A percentile compares a stretch with the other conserved stretches of the same genome.
phyloP scores from a whole-genome alignment of 2,888 invertebrate genomes.

The Dinocampus coccinellae region DNA sequence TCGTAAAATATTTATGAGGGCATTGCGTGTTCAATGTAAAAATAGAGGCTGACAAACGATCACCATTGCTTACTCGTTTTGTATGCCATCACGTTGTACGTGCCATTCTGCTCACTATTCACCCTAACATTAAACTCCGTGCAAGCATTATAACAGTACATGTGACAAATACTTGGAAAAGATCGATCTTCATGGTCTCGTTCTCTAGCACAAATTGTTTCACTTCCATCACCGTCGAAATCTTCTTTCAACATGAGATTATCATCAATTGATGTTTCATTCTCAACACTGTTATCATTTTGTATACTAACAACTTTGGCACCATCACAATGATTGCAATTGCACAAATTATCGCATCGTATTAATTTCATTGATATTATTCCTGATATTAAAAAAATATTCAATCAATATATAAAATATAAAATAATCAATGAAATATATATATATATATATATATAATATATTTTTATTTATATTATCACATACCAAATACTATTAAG shows the following conservation, averaged over 20 bases:
- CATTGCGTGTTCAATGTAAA: slow-evolving; percentile 11
- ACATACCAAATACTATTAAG: slow-evolving; percentile 16
- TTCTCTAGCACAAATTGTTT: slow-evolving; percentile 62
- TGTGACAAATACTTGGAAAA: slow-evolving; percentile 63
- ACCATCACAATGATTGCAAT: slow-evolving; percentile 53
- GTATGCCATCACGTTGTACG: slow-evolving; percentile 43
- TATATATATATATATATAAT: too few relatives aligned
- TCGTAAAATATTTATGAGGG: slow-evolving; percentile 20
- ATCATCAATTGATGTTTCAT: slow-evolving; percentile 21
- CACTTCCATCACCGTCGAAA: slow-evolving; percentile 55
- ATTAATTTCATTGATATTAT: not conserved
- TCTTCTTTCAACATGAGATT: slow-evolving; percentile 49
- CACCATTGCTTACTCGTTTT: slow-evolving; percentile 56
- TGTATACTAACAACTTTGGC: slow-evolving; percentile 47
- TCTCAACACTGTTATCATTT: slow-evolving; percentile 38
- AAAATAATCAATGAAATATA: too few relatives aligned
- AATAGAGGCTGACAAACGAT: slow-evolving; percentile 28
- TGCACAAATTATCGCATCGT: slow-evolving; percentile 47
- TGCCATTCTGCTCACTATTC: slow-evolving; percentile 40
- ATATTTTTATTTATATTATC: not conserved
- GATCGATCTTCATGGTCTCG: slow-evolving; percentile 57
- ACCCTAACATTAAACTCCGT: slow-evolving; percentile 48
- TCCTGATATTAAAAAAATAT: not conserved
- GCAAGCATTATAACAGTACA: slow-evolving; percentile 63
- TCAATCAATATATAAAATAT: not conserved